phyloP scores from a whole-genome alignment of 2,113 vertebrate species.

The Narcine bancroftii region DNA sequence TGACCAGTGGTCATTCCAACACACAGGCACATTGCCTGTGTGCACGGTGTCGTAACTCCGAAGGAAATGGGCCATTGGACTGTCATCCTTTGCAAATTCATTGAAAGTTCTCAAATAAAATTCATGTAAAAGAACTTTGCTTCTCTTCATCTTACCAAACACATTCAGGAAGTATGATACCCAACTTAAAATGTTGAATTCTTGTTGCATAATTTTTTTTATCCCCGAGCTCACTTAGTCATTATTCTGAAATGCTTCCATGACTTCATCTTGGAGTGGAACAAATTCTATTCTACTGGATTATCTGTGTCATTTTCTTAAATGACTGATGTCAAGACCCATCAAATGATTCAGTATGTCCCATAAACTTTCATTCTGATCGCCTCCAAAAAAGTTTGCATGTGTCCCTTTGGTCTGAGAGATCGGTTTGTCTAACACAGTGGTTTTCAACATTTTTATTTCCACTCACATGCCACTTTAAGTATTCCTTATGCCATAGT shows the following conservation, averaged over 20 bases:
- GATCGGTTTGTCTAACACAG: too few relatives aligned
- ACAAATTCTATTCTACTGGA: background rate
- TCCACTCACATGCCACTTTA: too few relatives aligned
- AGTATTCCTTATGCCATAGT: too few relatives aligned
- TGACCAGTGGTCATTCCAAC: background rate
- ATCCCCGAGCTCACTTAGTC: too few relatives aligned
- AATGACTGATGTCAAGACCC: too few relatives aligned
- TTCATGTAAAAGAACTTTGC: background rate
- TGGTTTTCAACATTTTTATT: too few relatives aligned
- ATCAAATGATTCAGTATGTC: background rate
- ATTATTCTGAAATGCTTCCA: background rate
- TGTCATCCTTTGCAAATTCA: background rate
- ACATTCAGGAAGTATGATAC: too few relatives aligned
- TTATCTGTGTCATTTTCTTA: background rate
- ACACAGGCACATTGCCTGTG: background rate
- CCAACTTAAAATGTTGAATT: background rate
- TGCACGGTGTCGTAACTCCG: too few relatives aligned
- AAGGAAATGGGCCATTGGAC: too few relatives aligned
- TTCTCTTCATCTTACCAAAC: too few relatives aligned
- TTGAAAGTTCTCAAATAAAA: background rate
- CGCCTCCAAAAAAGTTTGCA: background rate
- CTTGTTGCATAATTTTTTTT: background rate
- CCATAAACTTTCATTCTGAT: background rate
- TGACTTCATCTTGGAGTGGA: background rate
- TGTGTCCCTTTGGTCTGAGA: background rate